phyloP scores from a whole-genome alignment of 2,113 vertebrate species.

The Rutilus rutilus region DNA sequence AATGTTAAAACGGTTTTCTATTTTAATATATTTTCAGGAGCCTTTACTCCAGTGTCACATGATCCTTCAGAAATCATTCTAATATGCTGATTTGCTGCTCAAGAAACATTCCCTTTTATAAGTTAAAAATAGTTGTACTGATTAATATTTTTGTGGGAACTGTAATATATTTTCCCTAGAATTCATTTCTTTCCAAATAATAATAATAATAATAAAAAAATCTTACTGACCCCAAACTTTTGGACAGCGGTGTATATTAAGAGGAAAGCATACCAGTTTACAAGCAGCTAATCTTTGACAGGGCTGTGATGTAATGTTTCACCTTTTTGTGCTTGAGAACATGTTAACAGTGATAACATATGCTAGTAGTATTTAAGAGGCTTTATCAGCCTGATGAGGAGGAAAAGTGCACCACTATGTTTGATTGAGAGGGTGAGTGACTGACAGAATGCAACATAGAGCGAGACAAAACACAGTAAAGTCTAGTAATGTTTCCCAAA shows the following conservation, averaged over 20 bases:
- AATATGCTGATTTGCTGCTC: not conserved
- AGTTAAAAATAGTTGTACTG: too few species aligned
- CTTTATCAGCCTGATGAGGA: not conserved
- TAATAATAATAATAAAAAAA: not conserved
- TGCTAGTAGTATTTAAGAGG: not conserved
- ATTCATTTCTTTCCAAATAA: not conserved
- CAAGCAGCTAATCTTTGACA: not conserved
- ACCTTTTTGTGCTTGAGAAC: not conserved
- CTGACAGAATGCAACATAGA: not conserved
- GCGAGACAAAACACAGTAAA: not conserved
- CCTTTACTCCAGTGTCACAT: not conserved
- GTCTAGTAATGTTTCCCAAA: not conserved
- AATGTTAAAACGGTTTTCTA: not conserved
- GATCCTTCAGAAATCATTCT: not conserved
- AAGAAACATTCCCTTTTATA: not conserved
- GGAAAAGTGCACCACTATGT: not conserved
- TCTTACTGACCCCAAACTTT: not conserved
- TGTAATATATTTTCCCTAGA: too few species aligned
- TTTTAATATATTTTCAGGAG: not conserved
- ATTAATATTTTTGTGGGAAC: not conserved
- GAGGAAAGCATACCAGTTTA: not conserved
- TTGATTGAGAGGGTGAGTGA: not conserved
- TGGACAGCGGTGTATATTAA: not conserved
- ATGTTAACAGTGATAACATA: not conserved
- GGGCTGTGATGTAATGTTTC: too few species aligned